Percentiles rank a stretch among this genome's conserved stretches.
phyloP scores from a whole-genome alignment of 2,797 vertebrate genomes.

The Enteromius mattozi region DNA sequence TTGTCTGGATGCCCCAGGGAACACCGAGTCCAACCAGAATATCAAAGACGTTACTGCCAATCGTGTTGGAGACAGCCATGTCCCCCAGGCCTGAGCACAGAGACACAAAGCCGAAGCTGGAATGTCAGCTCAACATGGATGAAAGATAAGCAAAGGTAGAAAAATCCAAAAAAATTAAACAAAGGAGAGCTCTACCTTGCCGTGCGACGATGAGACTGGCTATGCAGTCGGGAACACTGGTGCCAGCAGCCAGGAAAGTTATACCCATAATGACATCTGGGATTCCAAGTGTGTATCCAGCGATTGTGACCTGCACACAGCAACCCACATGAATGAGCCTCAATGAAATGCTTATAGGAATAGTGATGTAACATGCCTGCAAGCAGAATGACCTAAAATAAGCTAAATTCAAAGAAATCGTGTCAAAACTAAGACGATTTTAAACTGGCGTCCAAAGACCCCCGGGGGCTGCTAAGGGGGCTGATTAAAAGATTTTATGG shows the following conservation, averaged over 20 bases:
- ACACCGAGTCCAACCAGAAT: slow-evolving; percentile 86
- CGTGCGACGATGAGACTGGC: slow-evolving; percentile 88
- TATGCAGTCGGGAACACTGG: slow-evolving; percentile 89
- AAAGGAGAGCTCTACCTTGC: slow-evolving; percentile 78
- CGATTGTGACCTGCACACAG: slow-evolving; percentile 81
- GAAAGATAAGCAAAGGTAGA: background rate
- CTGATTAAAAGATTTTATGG: background rate
- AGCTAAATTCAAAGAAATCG: background rate
- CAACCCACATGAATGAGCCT: background rate
- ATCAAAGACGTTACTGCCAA: slow-evolving; percentile 89
- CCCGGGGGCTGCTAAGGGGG: background rate
- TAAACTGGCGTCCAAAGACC: background rate
- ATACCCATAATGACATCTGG: slow-evolving; percentile 91
- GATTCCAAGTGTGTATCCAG: slow-evolving; percentile 87
- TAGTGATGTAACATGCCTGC: slow-evolving; percentile 62
- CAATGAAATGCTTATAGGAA: background rate
- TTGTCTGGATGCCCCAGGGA: slow-evolving; percentile 87
- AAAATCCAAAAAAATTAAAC: slow-evolving; percentile 8
- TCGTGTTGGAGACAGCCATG: slow-evolving; percentile 88
- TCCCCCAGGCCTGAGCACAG: slow-evolving; percentile 80
- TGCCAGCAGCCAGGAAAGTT: slow-evolving; percentile 88
- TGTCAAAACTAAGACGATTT: background rate
- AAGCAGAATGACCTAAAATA: background rate
- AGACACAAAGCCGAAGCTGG: slow-evolving; percentile 54
- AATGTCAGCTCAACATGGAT: slow-evolving; percentile 25